Evolutionary conservation across 1,140 invertebrate genomes (phyloP).

Genomic region (Eueides isabella): DNA sequence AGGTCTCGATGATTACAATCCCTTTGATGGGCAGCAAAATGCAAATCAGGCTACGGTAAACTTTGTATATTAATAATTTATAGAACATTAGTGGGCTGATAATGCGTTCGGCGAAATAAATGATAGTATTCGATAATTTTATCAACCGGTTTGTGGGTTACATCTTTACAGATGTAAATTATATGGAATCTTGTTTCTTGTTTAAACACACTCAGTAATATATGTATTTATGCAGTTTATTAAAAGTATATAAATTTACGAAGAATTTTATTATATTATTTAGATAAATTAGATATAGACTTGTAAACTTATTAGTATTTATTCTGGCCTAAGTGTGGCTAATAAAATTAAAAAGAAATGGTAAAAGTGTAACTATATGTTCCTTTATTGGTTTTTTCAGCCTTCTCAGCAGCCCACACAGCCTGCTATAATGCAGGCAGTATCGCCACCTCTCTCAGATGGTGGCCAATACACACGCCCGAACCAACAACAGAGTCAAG

Average conservation of each 20-base stretch:
- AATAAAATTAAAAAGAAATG: no score
- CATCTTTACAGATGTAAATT: conserved; percentile 1
- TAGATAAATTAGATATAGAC: background rate
- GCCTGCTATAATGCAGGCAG: conserved; percentile 80
- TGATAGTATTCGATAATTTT: conserved; percentile 7
- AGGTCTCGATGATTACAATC: conserved; percentile 96
- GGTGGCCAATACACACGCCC: conserved; percentile 54
- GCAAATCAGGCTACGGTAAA: conserved; percentile 71
- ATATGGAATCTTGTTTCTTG: background rate
- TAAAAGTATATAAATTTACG: background rate
- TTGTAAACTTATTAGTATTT: no score
- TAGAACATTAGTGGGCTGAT: conserved; percentile 43
- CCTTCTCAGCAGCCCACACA: conserved; percentile 69
- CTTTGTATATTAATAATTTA: conserved; percentile 35
- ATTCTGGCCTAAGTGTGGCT: no score
- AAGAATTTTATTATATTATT: background rate
- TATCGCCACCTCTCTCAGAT: conserved; percentile 60
- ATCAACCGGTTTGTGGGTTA: conserved; percentile 7
- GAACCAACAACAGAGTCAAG: conserved; percentile 50
- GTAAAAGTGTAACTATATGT: no score
- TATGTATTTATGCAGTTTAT: background rate
- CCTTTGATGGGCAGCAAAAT: conserved; percentile 90
- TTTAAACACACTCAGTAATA: background rate
- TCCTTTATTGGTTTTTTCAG: conserved; percentile 38
- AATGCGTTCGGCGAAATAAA: conserved; percentile 11